Evolutionary conservation across 2,113 vertebrate genomes (phyloP).

Genomic region (Sander vitreus): DNA sequence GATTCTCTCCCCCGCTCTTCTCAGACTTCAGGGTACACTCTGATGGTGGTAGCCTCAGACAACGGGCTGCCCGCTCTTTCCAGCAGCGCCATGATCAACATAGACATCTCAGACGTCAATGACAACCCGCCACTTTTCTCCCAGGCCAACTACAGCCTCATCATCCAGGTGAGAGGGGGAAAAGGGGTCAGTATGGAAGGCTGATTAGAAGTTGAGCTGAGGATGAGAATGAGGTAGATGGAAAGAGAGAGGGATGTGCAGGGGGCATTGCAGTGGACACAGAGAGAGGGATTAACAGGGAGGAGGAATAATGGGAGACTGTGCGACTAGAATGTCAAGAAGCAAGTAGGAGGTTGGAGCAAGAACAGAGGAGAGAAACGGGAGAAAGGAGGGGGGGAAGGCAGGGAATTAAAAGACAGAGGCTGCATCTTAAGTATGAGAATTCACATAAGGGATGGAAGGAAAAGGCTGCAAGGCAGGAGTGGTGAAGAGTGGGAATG

Average conservation of each 20-base stretch:
- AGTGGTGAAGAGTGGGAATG: constrained; percentile 16
- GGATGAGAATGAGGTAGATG: constrained; percentile 24
- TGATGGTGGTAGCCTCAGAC: constrained; percentile 91
- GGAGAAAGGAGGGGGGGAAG: constrained; percentile 17
- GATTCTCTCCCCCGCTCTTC: constrained; percentile 16
- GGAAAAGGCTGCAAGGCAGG: constrained; percentile 22
- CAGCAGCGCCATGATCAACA: constrained; percentile 91
- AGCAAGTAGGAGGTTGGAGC: constrained; percentile 54
- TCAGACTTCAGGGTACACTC: constrained; percentile 95
- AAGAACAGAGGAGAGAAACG: constrained; percentile 59
- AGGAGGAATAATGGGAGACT: constrained; percentile 68
- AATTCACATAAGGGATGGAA: constrained; percentile 49
- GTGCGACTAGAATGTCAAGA: constrained; percentile 75
- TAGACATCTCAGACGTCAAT: constrained; percentile 97
- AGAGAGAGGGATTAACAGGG: constrained; percentile 67
- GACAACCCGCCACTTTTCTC: constrained; percentile 96
- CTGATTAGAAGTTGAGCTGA: constrained; percentile 33
- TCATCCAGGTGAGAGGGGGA: constrained; percentile 90
- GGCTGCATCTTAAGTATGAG: constrained; percentile 70
- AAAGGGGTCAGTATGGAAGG: background rate
- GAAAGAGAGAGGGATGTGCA: constrained; percentile 18
- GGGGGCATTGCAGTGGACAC: constrained; percentile 54
- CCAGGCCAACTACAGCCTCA: constrained; percentile 92
- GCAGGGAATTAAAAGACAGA: constrained; percentile 53
- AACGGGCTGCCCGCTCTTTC: constrained; percentile 87